These are phyloP conservation scores for Ips nitidus DNA, from an alignment of 1,140 invertebrate species.

Conservation along the genomic window DNA sequence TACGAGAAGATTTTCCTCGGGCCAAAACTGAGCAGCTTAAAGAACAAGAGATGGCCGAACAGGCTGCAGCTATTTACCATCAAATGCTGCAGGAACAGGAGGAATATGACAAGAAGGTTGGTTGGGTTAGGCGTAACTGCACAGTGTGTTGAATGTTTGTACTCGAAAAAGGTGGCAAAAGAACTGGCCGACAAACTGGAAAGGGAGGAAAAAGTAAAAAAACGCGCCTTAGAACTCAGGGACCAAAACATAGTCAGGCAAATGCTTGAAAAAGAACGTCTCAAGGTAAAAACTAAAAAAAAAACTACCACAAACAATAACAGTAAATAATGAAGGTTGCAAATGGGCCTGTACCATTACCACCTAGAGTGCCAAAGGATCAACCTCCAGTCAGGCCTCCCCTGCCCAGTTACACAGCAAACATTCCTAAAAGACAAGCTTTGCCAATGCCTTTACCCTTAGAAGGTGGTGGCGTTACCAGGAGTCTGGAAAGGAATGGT, in stretches of 20 bases:
- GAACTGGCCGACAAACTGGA: conserved; percentile 66
- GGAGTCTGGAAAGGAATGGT: not conserved
- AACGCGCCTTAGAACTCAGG: conserved; percentile 57
- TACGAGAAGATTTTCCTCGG: conserved; percentile 84
- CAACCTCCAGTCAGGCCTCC: conserved; percentile 35
- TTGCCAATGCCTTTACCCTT: conserved; percentile 47
- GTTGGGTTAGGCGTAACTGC: conserved; percentile 43
- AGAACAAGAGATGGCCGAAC: conserved; percentile 68
- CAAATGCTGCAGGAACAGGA: conserved; percentile 66
- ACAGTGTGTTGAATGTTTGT: not conserved
- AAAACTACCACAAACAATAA: not conserved
- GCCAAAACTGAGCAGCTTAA: conserved; percentile 80
- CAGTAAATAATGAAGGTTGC: not conserved
- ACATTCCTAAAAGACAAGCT: conserved; percentile 44
- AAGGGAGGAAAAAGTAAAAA: conserved; percentile 60
- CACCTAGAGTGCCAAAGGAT: conserved; percentile 30
- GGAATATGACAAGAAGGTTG: conserved; percentile 66
- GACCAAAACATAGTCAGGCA: conserved; percentile 55
- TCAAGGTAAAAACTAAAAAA: conserved; percentile 20
- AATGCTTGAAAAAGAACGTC: conserved; percentile 50
- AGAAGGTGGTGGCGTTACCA: conserved; percentile 18
- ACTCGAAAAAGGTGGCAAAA: conserved; percentile 52
- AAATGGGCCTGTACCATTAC: conserved; percentile 25
- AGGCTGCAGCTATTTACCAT: conserved; percentile 63
- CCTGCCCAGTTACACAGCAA: conserved; percentile 40